Conservation (phyloP, 2,797 vertebrate species). For the Epinephelus awoara region DNA sequence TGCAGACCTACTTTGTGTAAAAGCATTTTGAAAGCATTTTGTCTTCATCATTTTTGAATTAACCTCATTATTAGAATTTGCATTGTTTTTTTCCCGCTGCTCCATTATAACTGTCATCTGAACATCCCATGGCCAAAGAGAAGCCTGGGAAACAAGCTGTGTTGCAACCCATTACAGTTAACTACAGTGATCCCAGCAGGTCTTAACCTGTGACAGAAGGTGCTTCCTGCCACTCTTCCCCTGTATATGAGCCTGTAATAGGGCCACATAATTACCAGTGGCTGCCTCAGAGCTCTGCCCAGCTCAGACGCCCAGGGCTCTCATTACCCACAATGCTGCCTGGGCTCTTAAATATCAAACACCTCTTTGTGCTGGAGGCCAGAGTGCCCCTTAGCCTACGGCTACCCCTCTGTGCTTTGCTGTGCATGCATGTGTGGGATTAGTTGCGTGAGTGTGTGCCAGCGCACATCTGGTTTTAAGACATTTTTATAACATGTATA, state of each 20-base stretch:
- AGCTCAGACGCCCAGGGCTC: constrained; percentile 72
- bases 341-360: constrained; percentile 81
- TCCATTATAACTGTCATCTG: not conserved
- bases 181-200: constrained; percentile 55
- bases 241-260: constrained; percentile 77
- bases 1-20: not conserved
- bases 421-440: constrained; percentile 52
- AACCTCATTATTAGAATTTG: not conserved
- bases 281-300: constrained; percentile 72
- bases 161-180: constrained; percentile 56
- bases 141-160: constrained; percentile 63
- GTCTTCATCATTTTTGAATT: not conserved
- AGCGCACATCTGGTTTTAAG: constrained; percentile 24
- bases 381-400: constrained; percentile 52
- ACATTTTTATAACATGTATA: constrained; percentile 13
- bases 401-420: constrained; percentile 56
- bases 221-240: constrained; percentile 67
- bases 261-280: constrained; percentile 80
- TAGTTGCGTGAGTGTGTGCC: constrained; percentile 15
- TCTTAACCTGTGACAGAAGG: constrained; percentile 66
- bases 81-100: not conserved
- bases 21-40: not conserved
- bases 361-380: constrained; percentile 73
- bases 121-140: constrained; percentile 14
- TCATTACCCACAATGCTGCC: constrained; percentile 83